These are phyloP conservation scores for Nipponia nippon DNA, from an alignment of 2,113 vertebrate species.

Conservation along the genomic window DNA sequence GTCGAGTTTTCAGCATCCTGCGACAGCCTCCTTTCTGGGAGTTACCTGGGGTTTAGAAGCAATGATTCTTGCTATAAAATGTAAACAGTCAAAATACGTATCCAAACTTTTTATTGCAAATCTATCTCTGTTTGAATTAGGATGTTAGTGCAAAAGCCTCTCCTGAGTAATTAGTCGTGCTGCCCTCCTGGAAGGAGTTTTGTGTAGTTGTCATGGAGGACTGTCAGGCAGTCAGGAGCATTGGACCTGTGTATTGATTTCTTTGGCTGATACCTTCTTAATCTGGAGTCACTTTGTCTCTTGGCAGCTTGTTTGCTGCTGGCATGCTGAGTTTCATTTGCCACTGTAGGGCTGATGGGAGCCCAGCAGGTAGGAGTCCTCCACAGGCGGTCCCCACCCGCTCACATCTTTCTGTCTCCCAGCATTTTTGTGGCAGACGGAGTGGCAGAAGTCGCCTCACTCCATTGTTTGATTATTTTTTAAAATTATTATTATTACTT, in stretches of 20 bases:
- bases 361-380: neutral
- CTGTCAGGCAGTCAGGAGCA: neutral
- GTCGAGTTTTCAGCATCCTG: neutral
- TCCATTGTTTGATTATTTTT: neutral
- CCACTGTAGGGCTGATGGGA: neutral
- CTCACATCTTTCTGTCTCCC: neutral
- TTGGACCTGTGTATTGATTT: neutral
- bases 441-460: neutral
- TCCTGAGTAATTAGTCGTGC: neutral
- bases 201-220: neutral
- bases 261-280: neutral
- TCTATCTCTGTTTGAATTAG: neutral
- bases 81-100: neutral
- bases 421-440: neutral
- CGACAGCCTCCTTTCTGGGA: neutral
- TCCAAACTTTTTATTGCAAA: neutral
- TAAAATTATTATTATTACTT: neutral
- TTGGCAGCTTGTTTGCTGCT: neutral
- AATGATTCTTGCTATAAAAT: neutral
- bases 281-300: neutral
- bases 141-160: neutral
- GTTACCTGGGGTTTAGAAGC: neutral
- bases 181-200: neutral
- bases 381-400: rapidly evolving
- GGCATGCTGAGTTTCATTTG: neutral